Evolutionary conservation across 2,888 invertebrate genomes (phyloP).

Genomic region (Notodonta ziczac): DNA sequence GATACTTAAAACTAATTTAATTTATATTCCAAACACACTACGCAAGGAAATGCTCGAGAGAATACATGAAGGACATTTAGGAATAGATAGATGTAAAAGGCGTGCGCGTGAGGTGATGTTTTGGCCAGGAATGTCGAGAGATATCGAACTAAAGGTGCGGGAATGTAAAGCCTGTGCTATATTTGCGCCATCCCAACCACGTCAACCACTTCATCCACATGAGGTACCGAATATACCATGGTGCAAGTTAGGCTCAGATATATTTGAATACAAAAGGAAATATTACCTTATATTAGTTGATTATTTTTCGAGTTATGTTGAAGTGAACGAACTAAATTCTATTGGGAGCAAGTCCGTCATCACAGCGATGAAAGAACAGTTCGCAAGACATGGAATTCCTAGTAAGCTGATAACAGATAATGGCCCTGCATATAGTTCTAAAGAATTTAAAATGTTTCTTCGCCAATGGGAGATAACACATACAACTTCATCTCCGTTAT

Average conservation of each 20-base stretch:
- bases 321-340: conserved; percentile 8
- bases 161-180: conserved; percentile 9
- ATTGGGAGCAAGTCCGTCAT: conserved; percentile 5
- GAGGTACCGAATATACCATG: conserved; percentile 21
- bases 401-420: conserved; percentile 10
- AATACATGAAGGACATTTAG: conserved; percentile 10
- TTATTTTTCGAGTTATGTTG: conserved; percentile 14
- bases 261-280: conserved; percentile 23
- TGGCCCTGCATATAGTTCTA: conserved; percentile 7
- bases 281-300: conserved; percentile 19
- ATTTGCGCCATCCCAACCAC: background rate
- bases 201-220: conserved; percentile 26
- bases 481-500: conserved; percentile 6
- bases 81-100: conserved; percentile 11
- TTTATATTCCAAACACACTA: conserved; percentile 6
- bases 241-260: conserved; percentile 23
- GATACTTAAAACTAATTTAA: conserved; percentile 8
- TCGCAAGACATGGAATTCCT: conserved; percentile 14
- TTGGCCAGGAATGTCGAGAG: conserved; percentile 12
- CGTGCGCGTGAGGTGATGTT: conserved; percentile 12
- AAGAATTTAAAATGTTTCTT: conserved; percentile 20
- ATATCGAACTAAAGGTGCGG: conserved; percentile 8
- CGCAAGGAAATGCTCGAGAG: conserved; percentile 6
- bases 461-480: conserved; percentile 24
- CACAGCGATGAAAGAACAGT: conserved; percentile 9